phyloP scores from a whole-genome alignment of 2,113 vertebrate species.

The Silurus glanis region DNA sequence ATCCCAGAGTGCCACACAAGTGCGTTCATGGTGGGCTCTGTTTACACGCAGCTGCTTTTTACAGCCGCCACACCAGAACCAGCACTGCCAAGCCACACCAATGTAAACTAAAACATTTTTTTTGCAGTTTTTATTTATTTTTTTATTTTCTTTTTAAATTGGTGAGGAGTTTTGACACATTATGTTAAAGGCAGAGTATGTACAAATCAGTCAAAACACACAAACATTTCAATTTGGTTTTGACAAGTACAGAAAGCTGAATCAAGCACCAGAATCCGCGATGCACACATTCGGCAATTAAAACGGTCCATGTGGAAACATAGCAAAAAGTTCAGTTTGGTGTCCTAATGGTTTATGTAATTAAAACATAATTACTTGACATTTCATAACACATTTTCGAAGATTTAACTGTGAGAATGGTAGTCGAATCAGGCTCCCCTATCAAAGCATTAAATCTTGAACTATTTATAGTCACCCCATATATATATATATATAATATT shows the following conservation, averaged over 20 bases:
- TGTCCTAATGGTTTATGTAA: too few relatives aligned
- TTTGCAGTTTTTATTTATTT: background rate
- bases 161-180: background rate
- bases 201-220: background rate
- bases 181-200: background rate
- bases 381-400: too few relatives aligned
- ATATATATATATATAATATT: too few relatives aligned
- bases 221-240: background rate
- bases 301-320: too few relatives aligned
- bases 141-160: slow-evolving; percentile 18
- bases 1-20: slow-evolving; percentile 24
- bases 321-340: too few relatives aligned
- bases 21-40: slow-evolving; percentile 13
- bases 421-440: too few relatives aligned
- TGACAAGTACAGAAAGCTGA: background rate
- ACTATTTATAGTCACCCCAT: too few relatives aligned
- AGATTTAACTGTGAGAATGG: too few relatives aligned
- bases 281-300: too few relatives aligned
- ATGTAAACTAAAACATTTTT: background rate
- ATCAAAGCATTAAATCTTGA: too few relatives aligned
- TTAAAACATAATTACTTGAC: too few relatives aligned
- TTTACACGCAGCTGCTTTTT: slow-evolving; percentile 7
- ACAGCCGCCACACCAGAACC: background rate
- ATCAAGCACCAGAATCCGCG: too few relatives aligned
- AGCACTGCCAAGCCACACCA: slow-evolving; percentile 22